Conservation (phyloP, 2,888 invertebrate genomes). For the Rhingia campestris region DNA sequence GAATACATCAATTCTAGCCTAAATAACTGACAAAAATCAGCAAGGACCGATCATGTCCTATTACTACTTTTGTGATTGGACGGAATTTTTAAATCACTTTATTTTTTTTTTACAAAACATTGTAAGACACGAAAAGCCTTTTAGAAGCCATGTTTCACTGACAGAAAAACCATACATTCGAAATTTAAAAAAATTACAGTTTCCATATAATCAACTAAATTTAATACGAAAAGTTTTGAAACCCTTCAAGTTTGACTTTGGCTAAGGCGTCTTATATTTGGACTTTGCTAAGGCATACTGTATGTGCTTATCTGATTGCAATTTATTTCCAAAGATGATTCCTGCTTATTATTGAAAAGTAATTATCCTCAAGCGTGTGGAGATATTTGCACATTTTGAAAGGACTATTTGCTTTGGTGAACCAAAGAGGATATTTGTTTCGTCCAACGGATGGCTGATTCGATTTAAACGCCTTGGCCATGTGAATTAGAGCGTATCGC, state of each 20-base stretch:
- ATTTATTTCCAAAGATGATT: slow-evolving; percentile 18
- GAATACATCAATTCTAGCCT: no score
- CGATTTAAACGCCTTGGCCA: slow-evolving; percentile 8
- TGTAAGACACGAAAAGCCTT: no score
- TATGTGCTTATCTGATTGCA: slow-evolving; percentile 1
- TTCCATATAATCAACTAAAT: no score
- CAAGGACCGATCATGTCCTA: no score
- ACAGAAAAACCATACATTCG: no score
- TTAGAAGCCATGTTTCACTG: no score
- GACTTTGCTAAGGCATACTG: background rate
- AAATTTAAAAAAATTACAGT: no score
- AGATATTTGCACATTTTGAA: slow-evolving; percentile 28
- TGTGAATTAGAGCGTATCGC: slow-evolving; percentile 13
- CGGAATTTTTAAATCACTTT: no score
- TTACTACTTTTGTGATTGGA: no score
- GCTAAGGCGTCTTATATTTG: background rate
- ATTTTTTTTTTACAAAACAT: no score
- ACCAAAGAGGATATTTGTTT: slow-evolving; percentile 52
- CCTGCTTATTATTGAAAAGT: slow-evolving; percentile 34
- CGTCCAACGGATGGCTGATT: slow-evolving; percentile 8
- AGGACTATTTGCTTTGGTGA: slow-evolving; percentile 45
- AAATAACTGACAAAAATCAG: no score
- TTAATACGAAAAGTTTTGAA: background rate
- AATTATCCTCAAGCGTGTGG: slow-evolving; percentile 16
- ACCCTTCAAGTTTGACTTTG: background rate